A percentile compares a stretch with the other conserved stretches of the same genome.
Conservation (phyloP, 2,888 invertebrate species). For the Lasiommata megera region DNA sequence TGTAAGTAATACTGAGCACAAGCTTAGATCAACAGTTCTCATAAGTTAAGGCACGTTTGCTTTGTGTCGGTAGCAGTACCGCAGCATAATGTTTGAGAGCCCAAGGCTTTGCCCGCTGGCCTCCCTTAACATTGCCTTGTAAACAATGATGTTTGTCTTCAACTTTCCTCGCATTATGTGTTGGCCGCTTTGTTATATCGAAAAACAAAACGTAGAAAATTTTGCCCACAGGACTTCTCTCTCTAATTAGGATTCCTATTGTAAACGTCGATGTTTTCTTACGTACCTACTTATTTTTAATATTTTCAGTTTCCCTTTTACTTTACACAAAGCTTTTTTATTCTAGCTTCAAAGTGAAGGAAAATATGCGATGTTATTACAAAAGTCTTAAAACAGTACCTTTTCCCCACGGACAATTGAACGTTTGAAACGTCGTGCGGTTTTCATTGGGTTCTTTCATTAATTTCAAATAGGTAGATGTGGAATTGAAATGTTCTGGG, state of each 20-base stretch:
- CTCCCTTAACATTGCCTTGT: constrained; percentile 15
- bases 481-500: not conserved
- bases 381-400: constrained; percentile 5
- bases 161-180: constrained; percentile 13
- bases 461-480: not conserved
- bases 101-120: constrained; percentile 1
- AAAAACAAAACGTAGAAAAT: constrained; percentile 19
- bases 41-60: constrained; percentile 21
- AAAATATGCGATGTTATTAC: constrained; percentile 14
- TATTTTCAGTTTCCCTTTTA: constrained; percentile 5
- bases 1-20: not conserved
- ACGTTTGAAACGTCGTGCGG: not conserved
- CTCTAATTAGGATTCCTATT: not conserved
- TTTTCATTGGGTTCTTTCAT: not conserved
- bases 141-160: constrained; percentile 13
- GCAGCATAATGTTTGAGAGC: constrained; percentile 13
- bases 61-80: constrained; percentile 2
- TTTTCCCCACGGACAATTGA: not conserved
- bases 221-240: not conserved
- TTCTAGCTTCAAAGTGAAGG: constrained; percentile 4
- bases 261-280: not conserved
- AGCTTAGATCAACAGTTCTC: constrained; percentile 18
- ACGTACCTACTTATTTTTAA: not conserved
- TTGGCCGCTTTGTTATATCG: constrained; percentile 23
- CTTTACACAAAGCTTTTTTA: constrained; percentile 12